Percentiles rank a stretch among this genome's conserved stretches.
phyloP scores from a whole-genome alignment of 2,797 vertebrate species.

The Rhodeus uyekii region DNA sequence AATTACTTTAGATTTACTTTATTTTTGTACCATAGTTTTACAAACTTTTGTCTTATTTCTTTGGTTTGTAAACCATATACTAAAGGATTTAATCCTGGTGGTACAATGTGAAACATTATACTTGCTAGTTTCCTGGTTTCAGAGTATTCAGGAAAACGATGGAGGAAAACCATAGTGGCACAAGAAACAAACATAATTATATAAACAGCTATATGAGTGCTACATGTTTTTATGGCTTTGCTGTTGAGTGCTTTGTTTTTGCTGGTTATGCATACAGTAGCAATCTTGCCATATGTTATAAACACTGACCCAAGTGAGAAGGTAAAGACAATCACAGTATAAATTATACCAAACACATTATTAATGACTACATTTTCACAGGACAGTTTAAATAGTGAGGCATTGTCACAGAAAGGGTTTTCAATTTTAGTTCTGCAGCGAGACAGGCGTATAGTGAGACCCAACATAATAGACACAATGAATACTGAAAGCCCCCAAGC shows the following conservation, averaged over 20 bases:
- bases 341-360: constrained; percentile 74
- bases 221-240: constrained; percentile 69
- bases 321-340: constrained; percentile 62
- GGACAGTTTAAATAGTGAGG: constrained; percentile 64
- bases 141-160: constrained; percentile 53
- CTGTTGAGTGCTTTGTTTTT: constrained; percentile 59
- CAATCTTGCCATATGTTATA: constrained; percentile 72
- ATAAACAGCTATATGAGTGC: constrained; percentile 63
- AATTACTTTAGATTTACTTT: background rate
- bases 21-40: constrained; percentile 25
- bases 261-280: constrained; percentile 64
- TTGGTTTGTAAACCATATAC: constrained; percentile 63
- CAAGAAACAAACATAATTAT: constrained; percentile 54
- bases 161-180: constrained; percentile 34
- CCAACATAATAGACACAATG: constrained; percentile 66
- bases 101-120: constrained; percentile 53
- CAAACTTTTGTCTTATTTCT: constrained; percentile 49
- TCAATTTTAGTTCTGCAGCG: constrained; percentile 70
- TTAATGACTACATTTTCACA: constrained; percentile 74
- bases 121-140: constrained; percentile 49
- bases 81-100: constrained; percentile 49
- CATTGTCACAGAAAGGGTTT: constrained; percentile 81
- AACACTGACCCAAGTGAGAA: constrained; percentile 63
- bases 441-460: constrained; percentile 67
- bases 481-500: constrained; percentile 58